phyloP scores from a whole-genome alignment of 2,888 invertebrate species.

The Tipula confusa region DNA sequence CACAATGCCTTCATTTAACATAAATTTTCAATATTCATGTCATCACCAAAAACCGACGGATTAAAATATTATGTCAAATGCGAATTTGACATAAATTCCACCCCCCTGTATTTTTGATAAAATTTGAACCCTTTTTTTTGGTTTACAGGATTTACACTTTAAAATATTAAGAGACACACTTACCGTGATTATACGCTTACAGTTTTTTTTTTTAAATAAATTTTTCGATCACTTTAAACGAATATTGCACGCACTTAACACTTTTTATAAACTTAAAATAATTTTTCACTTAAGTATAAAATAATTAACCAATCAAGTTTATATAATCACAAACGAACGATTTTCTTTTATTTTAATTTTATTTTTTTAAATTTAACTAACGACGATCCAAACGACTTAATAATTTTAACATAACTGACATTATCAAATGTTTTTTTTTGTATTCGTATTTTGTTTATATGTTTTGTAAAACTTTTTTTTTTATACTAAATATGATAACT shows the following conservation, averaged over 20 bases:
- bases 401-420: constrained; percentile 20
- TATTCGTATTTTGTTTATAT: neutral
- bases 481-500: neutral
- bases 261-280: neutral
- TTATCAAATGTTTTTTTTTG: neutral
- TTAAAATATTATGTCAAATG: neutral
- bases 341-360: neutral
- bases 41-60: neutral
- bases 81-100: neutral
- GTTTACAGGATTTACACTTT: neutral
- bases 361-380: neutral
- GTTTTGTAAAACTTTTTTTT: neutral
- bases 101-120: neutral
- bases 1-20: neutral
- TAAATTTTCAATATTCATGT: neutral
- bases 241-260: neutral
- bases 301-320: neutral
- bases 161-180: neutral
- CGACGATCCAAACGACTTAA: constrained; percentile 25
- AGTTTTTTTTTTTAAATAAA: no score
- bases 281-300: neutral
- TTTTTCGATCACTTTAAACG: neutral
- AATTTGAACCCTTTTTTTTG: neutral
- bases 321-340: neutral
- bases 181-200: neutral